phyloP scores from a whole-genome alignment of 2,113 vertebrate genomes.

The Neogobius melanostomus region DNA sequence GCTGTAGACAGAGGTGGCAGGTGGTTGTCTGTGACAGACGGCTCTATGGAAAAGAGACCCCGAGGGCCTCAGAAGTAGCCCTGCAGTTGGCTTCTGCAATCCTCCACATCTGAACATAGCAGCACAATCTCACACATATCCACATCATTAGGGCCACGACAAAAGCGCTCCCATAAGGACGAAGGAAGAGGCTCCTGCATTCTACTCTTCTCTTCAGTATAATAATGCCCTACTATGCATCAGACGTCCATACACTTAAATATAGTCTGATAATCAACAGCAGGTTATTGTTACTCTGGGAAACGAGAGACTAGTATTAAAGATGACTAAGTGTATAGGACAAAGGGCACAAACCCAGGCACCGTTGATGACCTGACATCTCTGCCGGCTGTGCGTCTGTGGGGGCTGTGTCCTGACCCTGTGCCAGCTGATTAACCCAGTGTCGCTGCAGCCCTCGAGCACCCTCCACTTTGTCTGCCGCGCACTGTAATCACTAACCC shows the following conservation, averaged over 20 bases:
- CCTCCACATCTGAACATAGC: conserved; percentile 43
- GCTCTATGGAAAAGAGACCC: conserved; percentile 65
- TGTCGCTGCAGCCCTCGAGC: conserved; percentile 81
- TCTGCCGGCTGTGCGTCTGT: conserved; percentile 86
- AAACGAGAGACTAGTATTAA: conserved; percentile 3
- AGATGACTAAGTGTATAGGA: conserved; percentile 11
- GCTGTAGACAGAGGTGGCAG: conserved; percentile 57
- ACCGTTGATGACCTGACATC: conserved; percentile 86
- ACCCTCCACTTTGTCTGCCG: conserved; percentile 71
- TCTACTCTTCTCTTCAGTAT: not conserved
- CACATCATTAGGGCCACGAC: conserved; percentile 20
- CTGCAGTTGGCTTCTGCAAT: conserved; percentile 46
- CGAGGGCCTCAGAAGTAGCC: conserved; percentile 63
- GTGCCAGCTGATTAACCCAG: conserved; percentile 87
- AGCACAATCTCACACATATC: conserved; percentile 21
- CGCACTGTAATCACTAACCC: conserved; percentile 64
- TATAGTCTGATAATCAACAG: no score
- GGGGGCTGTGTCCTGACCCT: conserved; percentile 87
- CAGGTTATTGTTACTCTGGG: not conserved
- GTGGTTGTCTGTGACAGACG: conserved; percentile 70
- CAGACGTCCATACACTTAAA: not conserved
- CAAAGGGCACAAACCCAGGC: conserved; percentile 39
- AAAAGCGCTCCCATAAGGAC: conserved; percentile 15
- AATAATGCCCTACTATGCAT: not conserved
- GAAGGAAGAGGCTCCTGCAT: conserved; percentile 6